Evolutionary conservation across 2,797 vertebrate genomes (phyloP).

Genomic region (Amphiprion clarkii): DNA sequence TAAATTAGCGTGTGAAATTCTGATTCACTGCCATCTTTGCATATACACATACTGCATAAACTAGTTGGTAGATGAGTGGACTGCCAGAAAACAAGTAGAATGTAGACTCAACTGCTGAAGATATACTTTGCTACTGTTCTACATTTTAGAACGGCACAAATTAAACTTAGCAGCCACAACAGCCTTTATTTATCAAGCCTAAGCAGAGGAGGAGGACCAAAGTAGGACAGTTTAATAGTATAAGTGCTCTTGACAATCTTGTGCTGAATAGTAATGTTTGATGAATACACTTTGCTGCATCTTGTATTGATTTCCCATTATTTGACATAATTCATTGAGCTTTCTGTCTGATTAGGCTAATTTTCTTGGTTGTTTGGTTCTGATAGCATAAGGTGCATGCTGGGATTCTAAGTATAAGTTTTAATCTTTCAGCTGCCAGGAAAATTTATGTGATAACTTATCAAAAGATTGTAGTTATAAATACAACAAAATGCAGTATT

Average conservation of each 20-base stretch:
- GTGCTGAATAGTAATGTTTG: neutral
- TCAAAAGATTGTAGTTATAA: neutral
- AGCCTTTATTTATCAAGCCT: constrained; percentile 1
- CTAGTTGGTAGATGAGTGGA: neutral
- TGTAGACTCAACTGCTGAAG: neutral
- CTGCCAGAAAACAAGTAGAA: neutral
- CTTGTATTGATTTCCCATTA: constrained; percentile 28
- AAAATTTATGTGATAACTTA: neutral
- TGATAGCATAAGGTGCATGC: neutral
- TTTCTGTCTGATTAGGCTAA: constrained; percentile 8
- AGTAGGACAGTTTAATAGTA: constrained; percentile 26
- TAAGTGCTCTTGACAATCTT: constrained; percentile 32
- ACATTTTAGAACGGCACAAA: neutral
- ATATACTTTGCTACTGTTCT: neutral
- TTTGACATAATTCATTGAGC: constrained; percentile 14
- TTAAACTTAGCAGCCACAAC: neutral
- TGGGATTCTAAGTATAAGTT: neutral
- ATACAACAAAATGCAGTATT: neutral
- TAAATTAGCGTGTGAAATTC: constrained; percentile 24
- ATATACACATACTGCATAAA: neutral
- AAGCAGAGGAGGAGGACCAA: constrained; percentile 2
- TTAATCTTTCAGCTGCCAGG: neutral
- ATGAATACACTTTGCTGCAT: constrained; percentile 19
- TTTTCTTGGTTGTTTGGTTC: neutral
- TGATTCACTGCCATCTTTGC: constrained; percentile 15